A percentile compares a stretch with the other conserved stretches of the same genome.
These are phyloP conservation scores for Onychomys torridus DNA, from an alignment of 2,797 vertebrate species.

Conservation along the genomic window DNA sequence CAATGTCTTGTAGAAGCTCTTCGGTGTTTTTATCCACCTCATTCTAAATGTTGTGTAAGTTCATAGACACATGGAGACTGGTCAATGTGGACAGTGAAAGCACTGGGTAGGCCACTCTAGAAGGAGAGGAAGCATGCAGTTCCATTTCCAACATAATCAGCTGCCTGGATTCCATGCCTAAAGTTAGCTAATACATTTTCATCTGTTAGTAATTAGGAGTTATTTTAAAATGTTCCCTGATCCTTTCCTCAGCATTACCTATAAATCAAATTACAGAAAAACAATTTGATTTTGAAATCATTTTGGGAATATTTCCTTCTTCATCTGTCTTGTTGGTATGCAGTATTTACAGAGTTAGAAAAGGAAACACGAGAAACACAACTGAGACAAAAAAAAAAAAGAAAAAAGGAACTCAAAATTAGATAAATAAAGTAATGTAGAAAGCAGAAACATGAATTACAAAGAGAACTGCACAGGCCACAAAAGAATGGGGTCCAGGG, in stretches of 20 bases:
- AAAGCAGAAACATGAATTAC: conserved; percentile 11
- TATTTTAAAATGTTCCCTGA: conserved; percentile 62
- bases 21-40: neutral
- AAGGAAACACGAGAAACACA: conserved; percentile 49
- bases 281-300: conserved; percentile 69
- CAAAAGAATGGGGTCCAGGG: neutral
- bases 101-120: neutral
- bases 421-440: neutral
- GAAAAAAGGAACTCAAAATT: neutral
- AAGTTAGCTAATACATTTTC: conserved; percentile 77
- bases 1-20: neutral
- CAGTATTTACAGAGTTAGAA: conserved; percentile 63
- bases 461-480: neutral
- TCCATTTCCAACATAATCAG: conserved; percentile 60
- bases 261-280: conserved; percentile 70
- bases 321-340: conserved; percentile 1
- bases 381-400: neutral
- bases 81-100: neutral
- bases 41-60: neutral
- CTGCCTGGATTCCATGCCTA: conserved; percentile 65
- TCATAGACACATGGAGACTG: neutral
- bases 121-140: conserved; percentile 56
- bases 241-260: conserved; percentile 71
- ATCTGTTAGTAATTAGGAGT: conserved; percentile 81
- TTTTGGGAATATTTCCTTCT: conserved; percentile 60